Base-by-base conservation (phyloP, 2,888 invertebrate genomes). In the Zhuqinia jingwanae region DNA sequence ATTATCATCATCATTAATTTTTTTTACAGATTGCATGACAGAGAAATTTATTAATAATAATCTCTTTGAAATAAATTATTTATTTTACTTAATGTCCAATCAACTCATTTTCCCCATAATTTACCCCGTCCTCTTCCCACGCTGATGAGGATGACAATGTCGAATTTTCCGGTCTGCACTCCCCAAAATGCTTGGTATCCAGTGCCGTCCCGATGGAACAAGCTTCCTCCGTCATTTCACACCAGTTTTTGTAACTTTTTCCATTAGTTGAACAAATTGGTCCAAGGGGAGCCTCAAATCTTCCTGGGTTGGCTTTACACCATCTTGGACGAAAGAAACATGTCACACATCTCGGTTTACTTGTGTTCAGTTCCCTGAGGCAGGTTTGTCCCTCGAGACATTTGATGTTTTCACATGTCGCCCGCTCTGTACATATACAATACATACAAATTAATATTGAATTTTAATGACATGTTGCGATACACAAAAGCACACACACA, bases 161-260 rank as follows among this genome's bases (percentile, higher is more conserved):
- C 8, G 68, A 30, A 50, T 73, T 79, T 20, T n/a, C n/a, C n/a
- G n/a, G n/a, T 42, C 79, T 10, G 42, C 95, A 95, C 91, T 94
- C 93, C 84, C 95, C 96, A 68, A 94, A 93, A 92, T 95, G 94
- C 91, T 94, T 94, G 65, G 96, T 95, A 92, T 95, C 95, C 89
- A 96, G 94, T 91, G 95, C 95, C 91, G 94, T 94, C 65, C 96
- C 95, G 53, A 95, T 95, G 90, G 94, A 93, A 92, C 96, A 96
- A n/a, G 96, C 95, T 91, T 95, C 95, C 92, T 95, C 94, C 92
- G 95, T 94, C 95, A 96, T 95, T 92, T 96, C 95, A 92, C 96
- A 96, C 95, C 96, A 96, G 85, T 95, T 95, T 89, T 94, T 93
- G 92, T 96, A 96, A 27, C 96, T 96, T 91, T 94, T 94, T 92